Percentiles rank a stretch among this genome's conserved stretches.
Conservation (phyloP, 2,888 invertebrate genomes). For the Cheiracanthium punctorium region DNA sequence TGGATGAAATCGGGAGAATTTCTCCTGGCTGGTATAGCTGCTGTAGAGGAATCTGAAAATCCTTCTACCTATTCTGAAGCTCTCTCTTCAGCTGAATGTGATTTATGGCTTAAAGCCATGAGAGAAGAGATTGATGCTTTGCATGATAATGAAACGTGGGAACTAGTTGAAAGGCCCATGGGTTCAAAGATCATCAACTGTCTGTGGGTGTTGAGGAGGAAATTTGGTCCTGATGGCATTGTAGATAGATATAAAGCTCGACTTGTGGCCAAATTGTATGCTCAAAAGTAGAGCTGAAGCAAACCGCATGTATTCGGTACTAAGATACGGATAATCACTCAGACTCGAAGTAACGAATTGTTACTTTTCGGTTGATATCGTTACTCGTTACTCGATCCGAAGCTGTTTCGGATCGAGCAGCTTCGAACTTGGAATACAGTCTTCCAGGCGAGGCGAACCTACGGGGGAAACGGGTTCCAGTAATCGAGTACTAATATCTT, state of each 20-base stretch:
- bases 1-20: conserved; percentile 42
- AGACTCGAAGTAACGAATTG: too few relatives aligned
- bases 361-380: too few relatives aligned
- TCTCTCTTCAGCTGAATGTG: conserved; percentile 20
- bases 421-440: too few relatives aligned
- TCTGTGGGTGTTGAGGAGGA: conserved; percentile 19
- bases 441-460: too few relatives aligned
- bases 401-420: too few relatives aligned
- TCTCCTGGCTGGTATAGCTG: conserved; percentile 12
- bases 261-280: conserved; percentile 69
- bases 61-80: conserved; percentile 24
- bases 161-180: conserved; percentile 6
- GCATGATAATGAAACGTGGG: conserved; percentile 21
- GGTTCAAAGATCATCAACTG: conserved; percentile 4
- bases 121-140: conserved; percentile 9
- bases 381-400: too few relatives aligned
- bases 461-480: too few relatives aligned
- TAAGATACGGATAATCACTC: too few relatives aligned
- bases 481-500: too few relatives aligned
- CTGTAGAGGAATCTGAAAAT: conserved; percentile 5
- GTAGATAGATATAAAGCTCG: conserved; percentile 72
- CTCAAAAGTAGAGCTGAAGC: too few relatives aligned
- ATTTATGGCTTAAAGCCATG: conserved; percentile 15
- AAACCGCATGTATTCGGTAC: too few relatives aligned
- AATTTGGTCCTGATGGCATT: conserved; percentile 5